Evolutionary conservation across 2,888 invertebrate species (phyloP), one percentile per base, ranked within the genome.

Genomic region (Sicus ferrugineus): DNA sequence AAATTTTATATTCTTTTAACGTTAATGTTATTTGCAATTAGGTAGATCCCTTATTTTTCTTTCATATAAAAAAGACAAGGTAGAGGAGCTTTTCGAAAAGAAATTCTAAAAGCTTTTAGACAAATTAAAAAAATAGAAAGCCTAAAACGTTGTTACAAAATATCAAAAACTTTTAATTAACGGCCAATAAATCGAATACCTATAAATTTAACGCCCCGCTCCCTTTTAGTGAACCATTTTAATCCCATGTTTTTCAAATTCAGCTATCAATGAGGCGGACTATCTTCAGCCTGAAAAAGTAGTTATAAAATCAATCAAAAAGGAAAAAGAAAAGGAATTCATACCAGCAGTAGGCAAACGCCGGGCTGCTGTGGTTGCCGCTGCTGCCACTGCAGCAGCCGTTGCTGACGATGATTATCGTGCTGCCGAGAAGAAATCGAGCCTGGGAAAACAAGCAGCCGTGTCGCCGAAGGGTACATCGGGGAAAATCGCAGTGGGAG

Each of bases 261-360:
- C 73, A 83, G 83, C 83, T n/a, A 83, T 83, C 62, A 83, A 80
- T 70, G 83, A 83, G 74, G 78, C 84, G 0, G 83, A 83, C 65
- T 83, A 83, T 69, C 71, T 75, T 6, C 75, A 73, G 50, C 30
- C 73, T 4, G 77, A 75, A 14, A 75, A 76, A 69, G 74, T 78
- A 52, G 77, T 76, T 46, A 67, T 75, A 3, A 84, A 83, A 73
- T 72, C 76, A n/a, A 78, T 77, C 26, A 84, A 83, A 71, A 83
- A 83, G 66, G 84, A 84, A 65, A 77, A 78, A 67, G 78, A 79
- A 2, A 56, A 50, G 31, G 72, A 62, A 6, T 21, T 62, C 14
- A 75, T 75, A 26, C 64, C 73, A 0, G 26, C 77, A 1, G 73
- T 74, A 16, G 70, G 72, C 9, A 77, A 76, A 64, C 73, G 79